A percentile compares a stretch with the other conserved stretches of the same genome.
Evolutionary conservation across 2,888 invertebrate genomes (phyloP).

Genomic region (Microdon myrmicae): DNA sequence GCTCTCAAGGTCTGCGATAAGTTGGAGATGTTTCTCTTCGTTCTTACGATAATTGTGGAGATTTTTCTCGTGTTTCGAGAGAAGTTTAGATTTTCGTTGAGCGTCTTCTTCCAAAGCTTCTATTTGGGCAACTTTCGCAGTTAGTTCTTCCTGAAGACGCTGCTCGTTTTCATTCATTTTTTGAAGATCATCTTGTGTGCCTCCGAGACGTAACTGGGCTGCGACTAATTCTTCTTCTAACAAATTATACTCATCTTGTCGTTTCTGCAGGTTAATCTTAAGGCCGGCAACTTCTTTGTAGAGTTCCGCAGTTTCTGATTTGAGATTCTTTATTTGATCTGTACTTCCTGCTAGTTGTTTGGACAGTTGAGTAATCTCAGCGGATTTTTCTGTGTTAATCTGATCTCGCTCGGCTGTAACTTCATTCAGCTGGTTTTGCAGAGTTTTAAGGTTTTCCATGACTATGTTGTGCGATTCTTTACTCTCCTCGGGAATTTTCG

Average conservation of each 20-base stretch:
- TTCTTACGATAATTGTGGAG: conserved; percentile 58
- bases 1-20: conserved; percentile 58
- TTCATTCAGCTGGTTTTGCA: conserved; percentile 68
- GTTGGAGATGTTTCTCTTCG: conserved; percentile 57
- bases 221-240: conserved; percentile 55
- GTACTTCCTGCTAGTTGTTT: conserved; percentile 28
- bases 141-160: conserved; percentile 48
- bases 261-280: conserved; percentile 14
- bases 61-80: conserved; percentile 59
- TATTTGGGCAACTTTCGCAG: conserved; percentile 53
- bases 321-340: conserved; percentile 48
- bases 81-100: conserved; percentile 59
- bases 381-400: conserved; percentile 55
- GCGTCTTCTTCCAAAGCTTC: conserved; percentile 58
- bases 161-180: conserved; percentile 54
- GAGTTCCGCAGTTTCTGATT: conserved; percentile 44
- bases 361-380: conserved; percentile 19
- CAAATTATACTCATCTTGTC: conserved; percentile 46
- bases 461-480: conserved; percentile 53
- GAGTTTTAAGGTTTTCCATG: conserved; percentile 56
- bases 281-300: conserved; percentile 44
- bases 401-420: conserved; percentile 64
- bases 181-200: conserved; percentile 56
- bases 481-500: conserved; percentile 59
- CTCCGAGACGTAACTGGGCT: conserved; percentile 53